These are phyloP conservation scores for Drosophila punjabiensis DNA, from an alignment of 1,140 invertebrate species.

Conservation along the genomic window DNA sequence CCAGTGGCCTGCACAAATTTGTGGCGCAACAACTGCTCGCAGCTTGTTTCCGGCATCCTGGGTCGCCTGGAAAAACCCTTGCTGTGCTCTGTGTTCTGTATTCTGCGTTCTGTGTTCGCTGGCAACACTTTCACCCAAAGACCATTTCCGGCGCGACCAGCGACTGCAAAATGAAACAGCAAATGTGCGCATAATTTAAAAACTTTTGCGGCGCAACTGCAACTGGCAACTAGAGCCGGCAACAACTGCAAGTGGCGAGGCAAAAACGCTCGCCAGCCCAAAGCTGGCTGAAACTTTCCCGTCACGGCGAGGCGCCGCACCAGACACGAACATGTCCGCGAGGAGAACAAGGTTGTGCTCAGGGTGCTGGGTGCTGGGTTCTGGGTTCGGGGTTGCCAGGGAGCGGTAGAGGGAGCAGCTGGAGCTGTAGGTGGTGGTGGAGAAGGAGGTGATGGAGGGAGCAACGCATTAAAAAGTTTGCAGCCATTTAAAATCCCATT, in stretches of 20 bases:
- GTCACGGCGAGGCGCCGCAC: constrained; percentile 57
- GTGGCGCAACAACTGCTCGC: constrained; percentile 70
- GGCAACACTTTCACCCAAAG: constrained; percentile 81
- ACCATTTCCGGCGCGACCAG: constrained; percentile 74
- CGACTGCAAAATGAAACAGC: constrained; percentile 60
- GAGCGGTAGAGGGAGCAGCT: neutral
- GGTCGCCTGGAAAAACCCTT: constrained; percentile 21
- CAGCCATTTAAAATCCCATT: constrained; percentile 85
- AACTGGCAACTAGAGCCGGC: constrained; percentile 66
- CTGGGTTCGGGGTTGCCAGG: neutral
- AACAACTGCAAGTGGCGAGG: constrained; percentile 65
- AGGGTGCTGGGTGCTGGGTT: neutral
- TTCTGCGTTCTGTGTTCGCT: constrained; percentile 20
- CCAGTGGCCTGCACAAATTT: constrained; percentile 45
- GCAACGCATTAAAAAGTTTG: constrained; percentile 83
- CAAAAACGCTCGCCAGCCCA: constrained; percentile 58
- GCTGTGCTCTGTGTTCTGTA: constrained; percentile 16
- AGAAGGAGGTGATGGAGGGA: neutral
- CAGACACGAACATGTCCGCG: constrained; percentile 70
- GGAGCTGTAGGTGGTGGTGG: neutral
- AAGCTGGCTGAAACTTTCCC: constrained; percentile 51
- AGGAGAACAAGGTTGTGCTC: constrained; percentile 6
- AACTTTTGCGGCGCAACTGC: constrained; percentile 76
- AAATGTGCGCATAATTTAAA: constrained; percentile 83
- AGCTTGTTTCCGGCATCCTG: constrained; percentile 57